Conservation (phyloP, 1,140 invertebrate species). For the Dysdera silvatica region DNA sequence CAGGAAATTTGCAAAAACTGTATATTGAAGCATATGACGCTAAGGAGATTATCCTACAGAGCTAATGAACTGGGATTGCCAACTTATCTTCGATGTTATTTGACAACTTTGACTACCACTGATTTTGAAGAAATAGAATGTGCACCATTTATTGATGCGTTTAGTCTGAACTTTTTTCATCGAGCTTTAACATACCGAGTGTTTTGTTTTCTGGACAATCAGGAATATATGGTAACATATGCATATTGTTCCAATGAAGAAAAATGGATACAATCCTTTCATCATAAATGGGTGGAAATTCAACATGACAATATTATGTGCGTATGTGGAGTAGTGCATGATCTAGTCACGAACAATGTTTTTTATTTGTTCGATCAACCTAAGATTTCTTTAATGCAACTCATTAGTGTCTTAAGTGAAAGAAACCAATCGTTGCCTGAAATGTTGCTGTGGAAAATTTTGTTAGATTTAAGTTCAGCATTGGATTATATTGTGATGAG, state of each 20-base stretch:
- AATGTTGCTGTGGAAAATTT: slow-evolving; percentile 14
- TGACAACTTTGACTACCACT: slow-evolving; percentile 16
- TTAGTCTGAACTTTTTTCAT: slow-evolving; percentile 26
- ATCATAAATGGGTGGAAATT: slow-evolving; percentile 22
- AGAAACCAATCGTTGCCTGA: slow-evolving; percentile 12
- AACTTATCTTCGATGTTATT: neutral
- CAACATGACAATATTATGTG: slow-evolving; percentile 25
- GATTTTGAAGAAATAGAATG: slow-evolving; percentile 30
- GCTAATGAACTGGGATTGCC: slow-evolving; percentile 9
- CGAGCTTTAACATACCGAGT: slow-evolving; percentile 28
- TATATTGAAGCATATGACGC: slow-evolving; percentile 19
- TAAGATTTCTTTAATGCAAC: slow-evolving; percentile 14
- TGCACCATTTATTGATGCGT: slow-evolving; percentile 27
- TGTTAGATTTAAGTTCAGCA: slow-evolving; percentile 16
- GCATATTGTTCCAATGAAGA: slow-evolving; percentile 6
- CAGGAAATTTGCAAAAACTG: slow-evolving; percentile 20
- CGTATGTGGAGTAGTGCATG: slow-evolving; percentile 21
- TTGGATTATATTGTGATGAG: slow-evolving; percentile 7
- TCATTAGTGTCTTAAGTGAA: slow-evolving; percentile 20
- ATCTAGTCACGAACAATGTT: slow-evolving; percentile 21
- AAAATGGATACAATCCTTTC: neutral
- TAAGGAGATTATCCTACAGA: slow-evolving; percentile 6
- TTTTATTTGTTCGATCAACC: slow-evolving; percentile 28
- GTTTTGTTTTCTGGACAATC: slow-evolving; percentile 9
- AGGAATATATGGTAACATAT: slow-evolving; percentile 28